Conservation (phyloP, 1,140 invertebrate genomes). For the Propsilocerus akamusi region DNA sequence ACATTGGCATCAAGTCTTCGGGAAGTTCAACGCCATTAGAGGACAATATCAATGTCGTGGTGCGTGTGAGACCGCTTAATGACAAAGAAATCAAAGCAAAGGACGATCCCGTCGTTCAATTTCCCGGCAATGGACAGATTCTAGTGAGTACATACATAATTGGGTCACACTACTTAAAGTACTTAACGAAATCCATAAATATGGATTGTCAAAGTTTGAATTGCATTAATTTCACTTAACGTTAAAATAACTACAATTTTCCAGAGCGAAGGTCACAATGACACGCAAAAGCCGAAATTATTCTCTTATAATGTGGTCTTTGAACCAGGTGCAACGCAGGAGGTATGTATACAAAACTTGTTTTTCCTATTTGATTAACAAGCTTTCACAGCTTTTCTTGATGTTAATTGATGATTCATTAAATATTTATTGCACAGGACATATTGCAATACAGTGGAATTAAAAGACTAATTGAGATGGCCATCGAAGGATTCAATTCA, state of each 20-base stretch:
- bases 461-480: conserved; percentile 76
- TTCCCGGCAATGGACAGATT: conserved; percentile 62
- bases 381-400: conserved; percentile 5
- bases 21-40: conserved; percentile 26
- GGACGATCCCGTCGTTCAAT: conserved; percentile 43
- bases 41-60: conserved; percentile 63
- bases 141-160: conserved; percentile 29
- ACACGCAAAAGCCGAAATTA: conserved; percentile 48
- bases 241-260: background rate
- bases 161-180: background rate
- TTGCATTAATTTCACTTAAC: background rate
- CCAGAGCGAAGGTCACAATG: conserved; percentile 26
- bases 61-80: conserved; percentile 52
- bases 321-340: conserved; percentile 67
- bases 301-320: conserved; percentile 82
- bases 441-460: conserved; percentile 67
- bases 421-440: conserved; percentile 29
- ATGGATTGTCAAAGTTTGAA: background rate
- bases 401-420: background rate
- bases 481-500: conserved; percentile 80
- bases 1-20: conserved; percentile 19
- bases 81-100: conserved; percentile 41
- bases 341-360: conserved; percentile 11
- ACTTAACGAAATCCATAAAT: too few species aligned
- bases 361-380: conserved; percentile 1